phyloP scores from a whole-genome alignment of 35 echinoderm and acorn worm genomes.

The Ophiothrix spiculata region DNA sequence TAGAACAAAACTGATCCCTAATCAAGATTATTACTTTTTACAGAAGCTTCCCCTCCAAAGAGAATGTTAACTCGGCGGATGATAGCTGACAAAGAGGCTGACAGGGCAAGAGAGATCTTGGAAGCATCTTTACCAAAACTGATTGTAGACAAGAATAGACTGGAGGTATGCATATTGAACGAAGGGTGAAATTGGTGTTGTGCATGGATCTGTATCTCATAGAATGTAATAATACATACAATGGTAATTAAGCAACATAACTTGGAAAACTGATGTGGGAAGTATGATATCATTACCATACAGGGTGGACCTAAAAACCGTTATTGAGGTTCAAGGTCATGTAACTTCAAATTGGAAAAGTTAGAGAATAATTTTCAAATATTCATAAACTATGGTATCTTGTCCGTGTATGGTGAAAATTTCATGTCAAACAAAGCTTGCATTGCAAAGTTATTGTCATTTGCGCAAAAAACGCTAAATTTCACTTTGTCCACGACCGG shows the following conservation, averaged over 20 bases:
- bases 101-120: slow-evolving; percentile 43
- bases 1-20: no score
- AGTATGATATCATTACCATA: no score
- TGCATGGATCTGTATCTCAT: neutral
- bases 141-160: slow-evolving; percentile 63
- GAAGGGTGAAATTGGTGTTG: neutral
- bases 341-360: neutral
- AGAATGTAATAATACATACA: neutral
- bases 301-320: no score
- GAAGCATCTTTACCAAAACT: slow-evolving; percentile 60
- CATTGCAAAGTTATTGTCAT: no score
- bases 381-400: no score
- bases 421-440: no score
- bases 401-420: no score
- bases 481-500: no score
- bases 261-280: neutral
- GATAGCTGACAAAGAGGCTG: slow-evolving; percentile 25
- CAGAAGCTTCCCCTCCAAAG: neutral
- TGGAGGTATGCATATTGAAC: slow-evolving; percentile 54
- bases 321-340: neutral
- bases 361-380: no score
- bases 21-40: no score
- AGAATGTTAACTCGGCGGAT: slow-evolving; percentile 62
- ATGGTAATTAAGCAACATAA: neutral
- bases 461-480: no score